These are phyloP conservation scores for Platysternon megacephalum DNA, from an alignment of 2,113 vertebrate species.

Conservation along the genomic window DNA sequence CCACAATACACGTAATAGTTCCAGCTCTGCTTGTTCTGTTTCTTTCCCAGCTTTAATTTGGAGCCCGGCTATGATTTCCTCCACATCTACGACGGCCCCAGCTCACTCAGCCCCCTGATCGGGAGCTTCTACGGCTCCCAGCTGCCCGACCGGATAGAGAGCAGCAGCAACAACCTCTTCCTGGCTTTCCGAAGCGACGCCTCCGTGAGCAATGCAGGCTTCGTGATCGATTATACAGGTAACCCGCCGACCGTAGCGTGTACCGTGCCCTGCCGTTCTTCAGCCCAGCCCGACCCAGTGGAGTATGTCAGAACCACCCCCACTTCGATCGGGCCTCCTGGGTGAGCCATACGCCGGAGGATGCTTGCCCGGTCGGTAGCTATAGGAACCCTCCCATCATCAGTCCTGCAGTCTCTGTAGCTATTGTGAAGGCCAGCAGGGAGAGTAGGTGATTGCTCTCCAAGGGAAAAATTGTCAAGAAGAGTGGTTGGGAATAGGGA, in stretches of 20 bases:
- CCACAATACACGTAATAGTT: fast-evolving
- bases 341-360: fast-evolving
- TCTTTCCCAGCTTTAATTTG: slow-evolving; percentile 89
- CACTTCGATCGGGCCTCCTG: fast-evolving
- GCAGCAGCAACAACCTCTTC: slow-evolving; percentile 96
- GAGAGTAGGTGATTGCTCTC: background rate
- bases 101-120: slow-evolving; percentile 93
- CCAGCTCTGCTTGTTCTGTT: background rate
- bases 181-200: slow-evolving; percentile 96
- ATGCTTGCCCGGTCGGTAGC: fast-evolving
- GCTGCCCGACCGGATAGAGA: slow-evolving; percentile 92
- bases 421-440: fast-evolving
- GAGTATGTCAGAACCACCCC: fast-evolving
- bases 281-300: background rate
- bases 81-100: slow-evolving; percentile 94
- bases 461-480: too few species aligned
- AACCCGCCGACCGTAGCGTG: fast-evolving
- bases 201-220: slow-evolving; percentile 94
- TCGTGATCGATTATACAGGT: slow-evolving; percentile 97
- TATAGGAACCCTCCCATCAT: fast-evolving
- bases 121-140: slow-evolving; percentile 96
- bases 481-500: background rate
- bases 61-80: slow-evolving; percentile 98
- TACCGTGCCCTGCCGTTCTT: background rate
- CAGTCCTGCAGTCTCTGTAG: background rate